These are phyloP conservation scores for Circaetus gallicus DNA, from an alignment of 2,113 vertebrate genomes.

Conservation along the genomic window DNA sequence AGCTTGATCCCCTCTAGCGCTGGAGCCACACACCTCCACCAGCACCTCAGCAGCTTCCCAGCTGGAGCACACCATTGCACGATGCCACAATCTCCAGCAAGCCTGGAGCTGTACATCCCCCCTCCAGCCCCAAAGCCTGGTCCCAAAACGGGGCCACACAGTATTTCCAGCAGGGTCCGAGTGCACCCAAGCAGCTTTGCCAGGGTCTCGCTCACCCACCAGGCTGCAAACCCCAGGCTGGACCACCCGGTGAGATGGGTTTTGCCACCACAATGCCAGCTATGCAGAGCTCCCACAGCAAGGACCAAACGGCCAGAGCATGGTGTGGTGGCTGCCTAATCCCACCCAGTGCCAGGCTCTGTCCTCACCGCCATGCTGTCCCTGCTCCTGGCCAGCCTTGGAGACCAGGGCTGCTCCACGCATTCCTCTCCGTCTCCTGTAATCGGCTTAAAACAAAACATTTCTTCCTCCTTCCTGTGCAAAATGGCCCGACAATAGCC, in stretches of 20 bases:
- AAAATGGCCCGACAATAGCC: neutral
- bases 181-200: neutral
- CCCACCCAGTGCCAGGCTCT: neutral
- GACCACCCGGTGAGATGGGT: rapidly evolving
- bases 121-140: neutral
- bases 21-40: neutral
- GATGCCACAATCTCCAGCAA: neutral
- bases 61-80: rapidly evolving
- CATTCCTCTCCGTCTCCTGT: neutral
- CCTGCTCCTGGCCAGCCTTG: neutral
- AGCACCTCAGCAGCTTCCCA: neutral
- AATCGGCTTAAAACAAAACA: neutral
- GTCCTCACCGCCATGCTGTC: neutral
- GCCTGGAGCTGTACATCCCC: neutral
- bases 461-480: conserved; percentile 28
- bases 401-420: neutral
- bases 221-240: neutral
- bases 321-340: rapidly evolving
- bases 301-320: neutral
- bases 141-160: neutral
- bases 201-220: neutral
- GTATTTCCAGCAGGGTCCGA: neutral
- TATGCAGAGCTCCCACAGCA: neutral
- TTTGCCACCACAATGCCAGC: neutral
- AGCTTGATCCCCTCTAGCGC: neutral